Base-by-base conservation (phyloP, 2,113 vertebrate species). In the Odobenus rosmarus region DNA sequence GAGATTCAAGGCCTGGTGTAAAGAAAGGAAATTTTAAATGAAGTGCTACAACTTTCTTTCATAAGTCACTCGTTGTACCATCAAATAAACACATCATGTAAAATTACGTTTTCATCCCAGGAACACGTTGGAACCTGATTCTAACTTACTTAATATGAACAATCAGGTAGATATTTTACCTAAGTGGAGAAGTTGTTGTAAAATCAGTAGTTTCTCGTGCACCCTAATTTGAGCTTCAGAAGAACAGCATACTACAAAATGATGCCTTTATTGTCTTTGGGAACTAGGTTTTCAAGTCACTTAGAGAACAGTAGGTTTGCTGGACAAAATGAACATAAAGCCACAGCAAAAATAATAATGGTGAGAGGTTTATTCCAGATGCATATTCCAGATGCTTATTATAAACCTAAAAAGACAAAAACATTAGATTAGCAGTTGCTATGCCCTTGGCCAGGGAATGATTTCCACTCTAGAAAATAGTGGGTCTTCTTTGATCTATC, bases 241-340 rank as follows among this genome's bases (percentile, higher is more conserved):
- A 51, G 31, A 39, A 61, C 21, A 72, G 15, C 31, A 7, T 39
- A 36, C 79, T 93, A 96, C 16, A 83, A 87, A 90, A 92, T 39
- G 53, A 57, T 55, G 53, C 23, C 72, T 69, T 88, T 72, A 42
- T 90, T 95, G 76, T 90, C 72, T 88, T 84, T 92, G 74, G 80
- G 84, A 94, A 94, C 28, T 42, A 87, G 67, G 5, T 51, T 23
- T 95, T 93, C 7, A 83, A 10, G 77, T 62, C 91, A 36, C 77
- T 96, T 92, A 95, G 71, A 69, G 67, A 74, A 77, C 36, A 69
- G n/a, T 80, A 82, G 67, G 4, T 83, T 74, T 82, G 82, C 82
- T 88, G 89, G 81, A 21, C 57, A 88, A 77, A 93, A 46, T 1
- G 12, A 76, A 33, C 33, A 71, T n/a, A 67, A 89, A 64, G 13